Base-by-base conservation (phyloP, 2,113 vertebrate species). In the Arenaria interpres region DNA sequence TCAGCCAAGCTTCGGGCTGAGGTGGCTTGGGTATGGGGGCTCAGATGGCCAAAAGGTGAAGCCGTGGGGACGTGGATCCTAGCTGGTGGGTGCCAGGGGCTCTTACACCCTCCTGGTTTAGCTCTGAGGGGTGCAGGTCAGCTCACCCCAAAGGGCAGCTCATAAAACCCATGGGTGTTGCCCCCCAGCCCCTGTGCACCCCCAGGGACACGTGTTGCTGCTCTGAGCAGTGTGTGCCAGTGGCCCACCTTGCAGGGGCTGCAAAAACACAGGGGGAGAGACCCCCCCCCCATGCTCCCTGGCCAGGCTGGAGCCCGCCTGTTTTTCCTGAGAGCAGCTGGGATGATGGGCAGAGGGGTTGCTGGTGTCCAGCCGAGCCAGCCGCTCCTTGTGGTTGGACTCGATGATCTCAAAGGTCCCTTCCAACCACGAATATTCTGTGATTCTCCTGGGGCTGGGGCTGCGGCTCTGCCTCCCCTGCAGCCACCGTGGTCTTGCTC, bases 11-110 rank as follows among this genome's bases (percentile, higher is more conserved):
- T 53, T 43, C 27, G 21, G 27, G 45, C 30, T 73, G 19, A 63
- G 4, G 6, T 63, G 0, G 0, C 17, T 79, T 53, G 51, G n/a
- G 28, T 23, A 51, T 1, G 1, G 37, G 33, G 37, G 45, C 46
- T 71, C 30, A 30, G 33, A 37, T 9, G 46, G 50, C 19, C n/a
- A 50, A 45, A 71, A 59, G 32, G 11, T 19, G 62, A 92, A 85
- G 75, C 37, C 3, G 1, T 23, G 25, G 22, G 43, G 37, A 23
- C 1, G 1, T 12, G 11, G 41, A 54, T 85, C 23, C 64, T 51
- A 15, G 33, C 54, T 74, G 33, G 30, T 3, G 60, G 53, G 6
- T 83, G 69, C n/a, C 22, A 14, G 25, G 35, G 48, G 15, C 48
- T 3, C 1, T 54, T 54, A 35, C 9, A 63, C 32, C 14, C 45